Conservation (phyloP, 2,888 invertebrate species). For the Terebella lapidaria region DNA sequence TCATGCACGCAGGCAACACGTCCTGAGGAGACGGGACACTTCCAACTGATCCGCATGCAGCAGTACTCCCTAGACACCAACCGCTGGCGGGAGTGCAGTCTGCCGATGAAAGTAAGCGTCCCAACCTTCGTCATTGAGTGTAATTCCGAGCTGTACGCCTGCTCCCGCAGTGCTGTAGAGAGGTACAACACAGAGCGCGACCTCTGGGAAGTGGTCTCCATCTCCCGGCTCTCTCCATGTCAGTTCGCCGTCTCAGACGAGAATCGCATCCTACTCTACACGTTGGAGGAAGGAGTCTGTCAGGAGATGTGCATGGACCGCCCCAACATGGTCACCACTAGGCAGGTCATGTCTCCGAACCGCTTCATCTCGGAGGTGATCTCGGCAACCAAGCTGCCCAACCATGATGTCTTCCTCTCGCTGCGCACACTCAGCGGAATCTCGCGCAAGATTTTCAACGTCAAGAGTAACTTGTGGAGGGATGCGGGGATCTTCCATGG, state of each 20-base stretch:
- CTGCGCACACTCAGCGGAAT: constrained; percentile 18
- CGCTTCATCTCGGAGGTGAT: constrained; percentile 17
- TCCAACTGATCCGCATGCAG: constrained; percentile 10
- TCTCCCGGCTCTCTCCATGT: constrained; percentile 13
- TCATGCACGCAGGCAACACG: constrained; percentile 7
- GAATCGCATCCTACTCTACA: constrained; percentile 13
- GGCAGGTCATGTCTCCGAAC: constrained; percentile 20
- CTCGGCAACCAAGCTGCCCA: constrained; percentile 15
- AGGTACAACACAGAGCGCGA: constrained; percentile 13
- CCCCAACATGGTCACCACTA: constrained; percentile 11
- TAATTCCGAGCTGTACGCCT: constrained; percentile 13
- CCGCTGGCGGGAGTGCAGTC: constrained; percentile 15
- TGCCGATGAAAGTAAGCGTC: constrained; percentile 10
- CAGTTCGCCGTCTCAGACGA: constrained; percentile 21
- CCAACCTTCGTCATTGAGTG: constrained; percentile 17
- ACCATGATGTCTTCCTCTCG: constrained; percentile 19
- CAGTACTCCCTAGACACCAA: constrained; percentile 12
- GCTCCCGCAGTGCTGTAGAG: constrained; percentile 16
- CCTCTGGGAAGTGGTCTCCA: constrained; percentile 13
- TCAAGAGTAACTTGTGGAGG: constrained; percentile 21
- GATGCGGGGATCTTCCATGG: constrained; percentile 16
- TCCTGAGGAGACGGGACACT: constrained; percentile 13
- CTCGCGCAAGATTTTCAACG: constrained; percentile 19
- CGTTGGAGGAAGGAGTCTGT: constrained; percentile 19
- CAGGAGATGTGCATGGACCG: constrained; percentile 17